Base-by-base conservation (phyloP, 2,797 vertebrate species). In the Masticophis lateralis region DNA sequence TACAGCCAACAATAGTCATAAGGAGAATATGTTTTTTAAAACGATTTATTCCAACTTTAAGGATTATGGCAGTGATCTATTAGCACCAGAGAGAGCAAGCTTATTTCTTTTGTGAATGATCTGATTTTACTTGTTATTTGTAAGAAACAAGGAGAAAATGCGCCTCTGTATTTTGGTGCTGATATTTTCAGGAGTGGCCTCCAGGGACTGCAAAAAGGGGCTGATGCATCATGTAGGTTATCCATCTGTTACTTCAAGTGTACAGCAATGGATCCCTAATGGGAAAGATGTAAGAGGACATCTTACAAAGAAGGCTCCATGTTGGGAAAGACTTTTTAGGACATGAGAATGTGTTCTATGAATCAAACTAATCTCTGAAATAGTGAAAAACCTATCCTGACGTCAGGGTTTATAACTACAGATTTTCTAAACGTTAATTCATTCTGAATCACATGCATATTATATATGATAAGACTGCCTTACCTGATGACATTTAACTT, bases 401-500 rank as follows among this genome's bases (percentile, higher is more conserved):
- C 1, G 3, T 51, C 22, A 32, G 28, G 6, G 1, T 20, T 1
- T 32, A 55, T 37, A 79, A 83, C 0, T 6, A 13, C 79, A 27
- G 9, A 43, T 47, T 22, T 5, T 4, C 51, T 12, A 2, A 16
- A 22, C 10, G 60, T 1, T 16, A 91, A 2, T 37, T 66, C 20
- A 66, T 53, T 25, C 32, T n/a, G 16, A 37, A 59, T 91, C n/a
- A 53, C 63, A 27, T 2, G 8, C 66, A 16, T 57, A 0, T 4
- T 56, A 4, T 53, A 14, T 4, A 66, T 90, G 27, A 89, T 32
- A 11, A 53, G 7, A 28, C 6, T 10, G 28, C 43, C 57, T 91
- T 66, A 93, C 93, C 93, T 27, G 2, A 25, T 94, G 89, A 97
- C 74, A 8, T 97, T 97, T 98, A 98, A 96, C 96, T 97, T 91